Evolutionary conservation across 2,113 vertebrate species (phyloP), one percentile per base, ranked within the genome.

Genomic region (Aramus guarauna): DNA sequence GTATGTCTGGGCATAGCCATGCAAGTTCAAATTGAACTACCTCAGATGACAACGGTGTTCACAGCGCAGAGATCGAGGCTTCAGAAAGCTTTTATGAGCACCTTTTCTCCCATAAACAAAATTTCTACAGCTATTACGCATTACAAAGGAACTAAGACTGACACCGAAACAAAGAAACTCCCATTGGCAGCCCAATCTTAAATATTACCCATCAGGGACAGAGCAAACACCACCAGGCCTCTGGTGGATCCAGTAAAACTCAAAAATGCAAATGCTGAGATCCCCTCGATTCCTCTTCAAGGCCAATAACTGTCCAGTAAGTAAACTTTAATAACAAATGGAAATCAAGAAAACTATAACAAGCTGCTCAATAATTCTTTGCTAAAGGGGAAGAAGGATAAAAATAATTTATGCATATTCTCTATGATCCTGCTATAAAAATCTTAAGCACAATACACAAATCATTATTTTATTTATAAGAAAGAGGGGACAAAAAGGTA

Each of bases 391-490:
- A 92, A 92, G 64, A 73, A 71, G 32, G 72, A 78, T 77, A 76
- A 95, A 92, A 96, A 77, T 91, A 72, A 96, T 91, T 79, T 77
- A 92, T 83, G 77, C 66, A 72, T 73, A 39, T 62, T 90, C 55
- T 77, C 71, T 58, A 34, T 91, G 89, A 94, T 94, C 62, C 81
- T 6, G 14, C 55, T 48, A 79, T 88, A 94, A 68, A 96, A 82
- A 88, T 93, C 62, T 90, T 64, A 81, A 56, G 84, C 87, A 88
- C 91, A 88, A 96, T 86, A 94, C 62, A 89, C 87, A 96, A 88
- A 90, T 81, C 64, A 71, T 93, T 94, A 76, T 63, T 95, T 88
- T 95, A 80, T 93, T 92, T 69, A 75, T 88, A 94, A 80, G 59
- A 92, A 94, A 88, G 55, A 79, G 63, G n/a, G 53, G 53, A 87